These are phyloP conservation scores for Pollenia amentaria DNA, from an alignment of 2,888 invertebrate genomes.

Conservation along the genomic window DNA sequence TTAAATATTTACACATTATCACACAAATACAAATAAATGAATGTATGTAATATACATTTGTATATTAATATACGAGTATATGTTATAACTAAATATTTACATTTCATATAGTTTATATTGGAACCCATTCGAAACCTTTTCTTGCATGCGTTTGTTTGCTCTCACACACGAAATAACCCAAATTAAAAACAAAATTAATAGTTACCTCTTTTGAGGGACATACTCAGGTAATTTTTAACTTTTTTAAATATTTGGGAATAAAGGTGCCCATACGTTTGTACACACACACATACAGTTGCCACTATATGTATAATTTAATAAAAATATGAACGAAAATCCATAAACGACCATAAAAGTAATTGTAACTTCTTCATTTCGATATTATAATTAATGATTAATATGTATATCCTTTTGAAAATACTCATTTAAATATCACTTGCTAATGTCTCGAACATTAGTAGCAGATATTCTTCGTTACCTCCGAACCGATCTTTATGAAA, in stretches of 20 bases:
- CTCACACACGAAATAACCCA: slow-evolving; percentile 75
- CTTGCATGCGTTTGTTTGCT: slow-evolving; percentile 64
- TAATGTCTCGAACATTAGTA: too few relatives aligned
- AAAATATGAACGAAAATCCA: too few relatives aligned
- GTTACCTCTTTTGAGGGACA: slow-evolving; percentile 79
- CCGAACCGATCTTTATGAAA: too few relatives aligned
- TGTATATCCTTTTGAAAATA: too few relatives aligned
- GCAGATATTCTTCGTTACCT: too few relatives aligned
- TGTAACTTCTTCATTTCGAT: too few relatives aligned
- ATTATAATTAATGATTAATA: too few relatives aligned
- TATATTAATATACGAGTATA: neutral
- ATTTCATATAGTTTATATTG: slow-evolving; percentile 42
- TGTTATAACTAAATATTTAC: slow-evolving; percentile 28
- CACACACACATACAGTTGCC: neutral
- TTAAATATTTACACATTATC: slow-evolving; percentile 5
- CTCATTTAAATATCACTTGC: too few relatives aligned
- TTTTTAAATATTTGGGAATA: slow-evolving; percentile 46
- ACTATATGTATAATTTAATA: neutral
- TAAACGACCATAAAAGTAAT: too few relatives aligned
- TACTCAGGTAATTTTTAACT: slow-evolving; percentile 79
- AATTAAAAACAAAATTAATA: slow-evolving; percentile 81
- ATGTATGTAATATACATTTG: neutral
- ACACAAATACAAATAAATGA: neutral
- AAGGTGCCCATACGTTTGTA: neutral
- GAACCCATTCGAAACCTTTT: slow-evolving; percentile 49